These are phyloP conservation scores for Cladorhizidae sp. DNA, from an alignment of 37 sponge, comb jelly and placozoan species.

Conservation along the genomic window DNA sequence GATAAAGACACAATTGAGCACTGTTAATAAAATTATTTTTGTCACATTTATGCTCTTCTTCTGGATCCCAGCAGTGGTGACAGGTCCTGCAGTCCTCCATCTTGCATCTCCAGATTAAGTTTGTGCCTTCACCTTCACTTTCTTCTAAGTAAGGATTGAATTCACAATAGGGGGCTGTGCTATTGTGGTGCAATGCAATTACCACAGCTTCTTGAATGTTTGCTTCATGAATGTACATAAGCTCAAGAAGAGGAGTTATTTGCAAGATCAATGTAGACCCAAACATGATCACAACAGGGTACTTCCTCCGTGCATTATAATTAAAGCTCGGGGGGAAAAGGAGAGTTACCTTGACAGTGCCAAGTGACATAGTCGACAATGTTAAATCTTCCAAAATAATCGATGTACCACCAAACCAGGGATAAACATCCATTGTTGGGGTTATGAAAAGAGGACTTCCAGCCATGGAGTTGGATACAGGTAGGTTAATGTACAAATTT, in stretches of 20 bases:
- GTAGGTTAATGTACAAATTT: slow-evolving; percentile 51
- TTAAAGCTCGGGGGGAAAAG: slow-evolving; percentile 72
- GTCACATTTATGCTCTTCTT: slow-evolving; percentile 35
- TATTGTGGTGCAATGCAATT: slow-evolving; percentile 9
- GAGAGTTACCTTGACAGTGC: slow-evolving; percentile 2
- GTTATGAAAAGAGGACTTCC: slow-evolving; percentile 27
- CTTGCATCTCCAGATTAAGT: slow-evolving; percentile 30
- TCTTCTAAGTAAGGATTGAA: slow-evolving; percentile 17
- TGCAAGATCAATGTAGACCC: not conserved
- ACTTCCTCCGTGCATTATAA: slow-evolving; percentile 32
- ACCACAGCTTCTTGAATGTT: slow-evolving; percentile 57
- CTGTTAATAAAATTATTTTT: slow-evolving; percentile 31
- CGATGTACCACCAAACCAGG: slow-evolving; percentile 61
- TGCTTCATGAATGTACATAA: slow-evolving; percentile 49
- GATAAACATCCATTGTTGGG: slow-evolving; percentile 39
- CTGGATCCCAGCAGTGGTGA: slow-evolving; percentile 45
- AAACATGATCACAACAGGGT: slow-evolving; percentile 56
- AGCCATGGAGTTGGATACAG: slow-evolving; percentile 40
- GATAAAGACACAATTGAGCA: slow-evolving; percentile 6
- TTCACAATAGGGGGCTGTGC: slow-evolving; percentile 12
- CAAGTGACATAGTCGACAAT: not conserved
- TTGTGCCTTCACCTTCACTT: not conserved
- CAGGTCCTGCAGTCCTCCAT: slow-evolving; percentile 8
- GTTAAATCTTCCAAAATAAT: slow-evolving; percentile 11
- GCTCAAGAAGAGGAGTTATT: slow-evolving; percentile 26